Base-by-base conservation (phyloP, 2,797 vertebrate genomes). In the Cichlasoma orientale region DNA sequence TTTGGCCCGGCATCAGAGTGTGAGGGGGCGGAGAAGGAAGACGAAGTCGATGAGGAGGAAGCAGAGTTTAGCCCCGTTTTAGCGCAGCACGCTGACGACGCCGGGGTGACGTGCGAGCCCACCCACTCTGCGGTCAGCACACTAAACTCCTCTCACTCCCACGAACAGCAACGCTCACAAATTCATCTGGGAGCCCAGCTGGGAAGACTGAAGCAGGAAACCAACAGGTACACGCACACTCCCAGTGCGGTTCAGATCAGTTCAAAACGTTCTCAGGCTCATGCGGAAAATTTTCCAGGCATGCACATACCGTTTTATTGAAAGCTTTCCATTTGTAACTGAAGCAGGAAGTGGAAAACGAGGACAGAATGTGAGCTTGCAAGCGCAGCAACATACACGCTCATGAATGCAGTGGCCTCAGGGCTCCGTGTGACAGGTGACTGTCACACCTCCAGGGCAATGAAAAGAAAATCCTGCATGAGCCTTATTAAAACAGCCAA, bases 1-100 rank as follows among this genome's bases (percentile, higher is more conserved):
- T 97, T 97, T 31, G 97, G 97, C 52, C 96, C 97, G 3, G 91
- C 94, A 0, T 97, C 96, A 0, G 97, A 98, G 92, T 95, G 93
- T 0, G 97, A 98, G 88, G 96, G 95, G 3, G 95, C 94, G 0
- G 96, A 97, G 74, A 98, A 98, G 81, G 97, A 97, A 0, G 82
- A 96, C 0, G 96, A 97, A 72, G 93, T 90, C 50, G 95, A 96
- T 0, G 95, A 97, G 66, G 96, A 96, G 82, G 96, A 96, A n/a
- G 82, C 16, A 0, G 93, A 94, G 75, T 96, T 93, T 56, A 90
- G 89, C 2, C 92, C 90, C 0, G 87, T 90, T 18, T 90, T 95
- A 19, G 90, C 85, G 1, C 79, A 91, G 0, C 72, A 82, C 2
- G 73, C 89, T 0, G 95, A 97, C 12, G 95, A 97, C 13, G 44